A percentile compares a stretch with the other conserved stretches of the same genome.
phyloP scores from a whole-genome alignment of 2,888 invertebrate species.

The Eilema griseolum region DNA sequence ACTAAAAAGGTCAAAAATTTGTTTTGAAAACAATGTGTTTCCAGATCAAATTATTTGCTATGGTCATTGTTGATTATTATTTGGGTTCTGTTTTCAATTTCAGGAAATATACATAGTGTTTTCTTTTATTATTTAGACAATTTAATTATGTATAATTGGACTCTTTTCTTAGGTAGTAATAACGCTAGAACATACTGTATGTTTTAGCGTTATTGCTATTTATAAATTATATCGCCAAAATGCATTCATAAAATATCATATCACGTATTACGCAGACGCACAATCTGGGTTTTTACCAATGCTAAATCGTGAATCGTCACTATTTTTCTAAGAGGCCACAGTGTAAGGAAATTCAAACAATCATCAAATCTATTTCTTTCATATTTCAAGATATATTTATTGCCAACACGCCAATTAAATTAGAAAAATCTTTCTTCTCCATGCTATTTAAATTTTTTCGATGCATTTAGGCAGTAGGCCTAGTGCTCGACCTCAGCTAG shows the following conservation, averaged over 20 bases:
- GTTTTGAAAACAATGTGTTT: too few relatives aligned
- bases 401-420: too few relatives aligned
- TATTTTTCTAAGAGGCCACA: background rate
- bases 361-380: too few relatives aligned
- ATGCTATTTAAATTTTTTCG: background rate
- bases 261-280: background rate
- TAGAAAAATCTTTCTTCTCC: too few relatives aligned
- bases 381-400: too few relatives aligned
- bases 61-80: too few relatives aligned
- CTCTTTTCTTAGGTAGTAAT: constrained; percentile 41
- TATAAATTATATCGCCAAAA: constrained; percentile 1
- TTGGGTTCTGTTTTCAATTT: too few relatives aligned
- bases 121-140: background rate
- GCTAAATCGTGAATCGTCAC: background rate
- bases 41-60: too few relatives aligned
- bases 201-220: constrained; percentile 52
- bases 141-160: constrained; percentile 1
- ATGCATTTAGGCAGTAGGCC: too few relatives aligned
- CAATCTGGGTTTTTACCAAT: background rate
- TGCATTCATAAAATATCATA: background rate
- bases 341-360: background rate
- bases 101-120: background rate
- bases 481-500: background rate
- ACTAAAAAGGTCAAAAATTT: background rate
- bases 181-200: too few relatives aligned